Percentiles rank a stretch among this genome's conserved stretches.
These are phyloP conservation scores for Samia ricini DNA, from an alignment of 1,140 invertebrate species.

Conservation along the genomic window DNA sequence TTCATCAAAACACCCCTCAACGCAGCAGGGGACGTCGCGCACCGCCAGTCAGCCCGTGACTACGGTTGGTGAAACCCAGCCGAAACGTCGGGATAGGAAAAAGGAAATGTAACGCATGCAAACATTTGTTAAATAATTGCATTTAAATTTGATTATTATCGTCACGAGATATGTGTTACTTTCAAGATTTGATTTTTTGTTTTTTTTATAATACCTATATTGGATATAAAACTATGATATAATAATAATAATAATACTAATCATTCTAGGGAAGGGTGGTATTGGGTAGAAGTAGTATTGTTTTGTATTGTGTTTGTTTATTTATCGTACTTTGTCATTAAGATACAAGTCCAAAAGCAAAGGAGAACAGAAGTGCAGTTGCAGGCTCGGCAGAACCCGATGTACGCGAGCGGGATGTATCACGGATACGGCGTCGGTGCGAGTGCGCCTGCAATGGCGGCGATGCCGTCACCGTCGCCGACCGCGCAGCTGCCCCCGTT, in stretches of 20 bases:
- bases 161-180: too few species aligned
- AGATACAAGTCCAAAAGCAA: conserved; percentile 9
- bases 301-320: neutral
- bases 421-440: conserved; percentile 60
- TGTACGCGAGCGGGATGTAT: conserved; percentile 73
- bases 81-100: too few species aligned
- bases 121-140: too few species aligned
- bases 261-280: neutral
- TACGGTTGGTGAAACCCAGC: too few species aligned
- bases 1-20: too few species aligned
- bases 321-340: conserved; percentile 3
- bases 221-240: too few species aligned
- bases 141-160: too few species aligned
- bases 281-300: neutral
- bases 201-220: too few species aligned
- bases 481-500: conserved; percentile 60
- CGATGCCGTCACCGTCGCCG: conserved; percentile 66
- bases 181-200: too few species aligned
- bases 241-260: neutral
- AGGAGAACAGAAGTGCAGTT: conserved; percentile 20
- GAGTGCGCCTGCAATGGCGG: conserved; percentile 51
- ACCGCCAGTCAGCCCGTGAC: too few species aligned
- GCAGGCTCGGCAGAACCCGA: conserved; percentile 65
- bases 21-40: too few species aligned
- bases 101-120: too few species aligned